Conservation (phyloP, 2,797 vertebrate species). For the Aulostomus chinensis region DNA sequence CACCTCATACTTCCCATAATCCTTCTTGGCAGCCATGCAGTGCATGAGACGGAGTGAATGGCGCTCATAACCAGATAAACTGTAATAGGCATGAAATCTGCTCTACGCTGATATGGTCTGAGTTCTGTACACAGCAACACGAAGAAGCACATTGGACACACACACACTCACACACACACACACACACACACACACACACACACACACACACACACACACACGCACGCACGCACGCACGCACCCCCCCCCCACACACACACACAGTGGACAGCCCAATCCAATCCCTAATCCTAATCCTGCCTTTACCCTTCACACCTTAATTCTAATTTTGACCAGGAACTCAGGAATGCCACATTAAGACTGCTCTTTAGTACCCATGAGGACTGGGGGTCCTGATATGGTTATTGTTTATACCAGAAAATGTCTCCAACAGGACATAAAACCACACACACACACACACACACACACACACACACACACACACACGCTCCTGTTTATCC, state of each 20-base stretch:
- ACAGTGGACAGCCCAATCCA: too few species aligned
- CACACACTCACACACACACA: constrained; percentile 5
- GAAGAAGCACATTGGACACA: constrained; percentile 4
- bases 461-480: constrained; percentile 24
- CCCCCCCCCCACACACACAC: not conserved
- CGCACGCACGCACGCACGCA: too few species aligned
- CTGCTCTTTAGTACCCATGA: too few species aligned
- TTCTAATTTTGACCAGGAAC: too few species aligned
- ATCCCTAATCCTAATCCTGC: too few species aligned
- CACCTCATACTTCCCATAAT: constrained; percentile 60
- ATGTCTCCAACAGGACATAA: not conserved
- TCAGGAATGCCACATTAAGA: too few species aligned
- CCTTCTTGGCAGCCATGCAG: constrained; percentile 56
- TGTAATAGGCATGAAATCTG: constrained; percentile 58
- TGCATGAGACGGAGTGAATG: constrained; percentile 32
- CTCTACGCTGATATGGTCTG: constrained; percentile 32
- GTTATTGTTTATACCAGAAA: too few species aligned
- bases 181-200: too few species aligned
- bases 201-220: not conserved
- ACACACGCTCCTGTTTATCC: constrained; percentile 31
- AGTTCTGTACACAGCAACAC: too few species aligned
- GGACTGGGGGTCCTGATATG: too few species aligned
- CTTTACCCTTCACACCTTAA: too few species aligned
- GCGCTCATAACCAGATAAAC: constrained; percentile 35
- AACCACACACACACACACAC: not conserved